Evolutionary conservation across 2,888 invertebrate species (phyloP).

Genomic region (Mythimna loreyi): DNA sequence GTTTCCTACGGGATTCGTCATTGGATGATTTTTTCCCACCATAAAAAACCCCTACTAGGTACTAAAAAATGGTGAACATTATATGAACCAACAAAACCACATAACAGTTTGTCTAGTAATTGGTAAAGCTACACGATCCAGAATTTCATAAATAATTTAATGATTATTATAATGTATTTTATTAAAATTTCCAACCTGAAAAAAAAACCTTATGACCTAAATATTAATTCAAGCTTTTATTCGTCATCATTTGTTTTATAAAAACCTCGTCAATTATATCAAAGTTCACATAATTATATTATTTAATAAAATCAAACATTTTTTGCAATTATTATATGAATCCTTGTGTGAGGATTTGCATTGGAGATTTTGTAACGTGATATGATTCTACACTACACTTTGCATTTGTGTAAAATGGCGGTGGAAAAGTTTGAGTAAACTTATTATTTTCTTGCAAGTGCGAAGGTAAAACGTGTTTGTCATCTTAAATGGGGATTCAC

Average conservation of each 20-base stretch:
- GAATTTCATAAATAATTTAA: too few species aligned
- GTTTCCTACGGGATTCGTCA: too few species aligned
- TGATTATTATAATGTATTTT: too few species aligned
- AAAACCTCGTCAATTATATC: slow-evolving; percentile 7
- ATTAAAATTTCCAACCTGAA: too few species aligned
- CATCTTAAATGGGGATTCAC: slow-evolving; percentile 33
- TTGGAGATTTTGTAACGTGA: background rate
- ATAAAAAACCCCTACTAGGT: too few species aligned
- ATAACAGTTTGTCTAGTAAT: too few species aligned
- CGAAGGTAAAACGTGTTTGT: slow-evolving; percentile 36
- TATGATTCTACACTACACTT: background rate
- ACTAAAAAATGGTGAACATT: too few species aligned
- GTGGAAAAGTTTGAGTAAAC: slow-evolving; percentile 12
- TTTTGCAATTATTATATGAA: slow-evolving; percentile 4
- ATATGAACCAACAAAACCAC: too few species aligned
- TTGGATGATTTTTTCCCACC: too few species aligned
- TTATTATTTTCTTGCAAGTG: slow-evolving; percentile 30
- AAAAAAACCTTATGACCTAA: background rate
- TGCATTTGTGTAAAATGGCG: background rate
- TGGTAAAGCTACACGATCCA: too few species aligned
- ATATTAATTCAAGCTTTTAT: background rate
- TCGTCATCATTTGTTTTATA: background rate
- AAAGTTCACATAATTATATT: slow-evolving; percentile 10
- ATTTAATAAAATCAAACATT: too few species aligned
- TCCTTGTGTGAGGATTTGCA: background rate